Evolutionary conservation across 2,888 invertebrate species (phyloP), one percentile per base, ranked within the genome.

Genomic region (Adelognathus sp.): DNA sequence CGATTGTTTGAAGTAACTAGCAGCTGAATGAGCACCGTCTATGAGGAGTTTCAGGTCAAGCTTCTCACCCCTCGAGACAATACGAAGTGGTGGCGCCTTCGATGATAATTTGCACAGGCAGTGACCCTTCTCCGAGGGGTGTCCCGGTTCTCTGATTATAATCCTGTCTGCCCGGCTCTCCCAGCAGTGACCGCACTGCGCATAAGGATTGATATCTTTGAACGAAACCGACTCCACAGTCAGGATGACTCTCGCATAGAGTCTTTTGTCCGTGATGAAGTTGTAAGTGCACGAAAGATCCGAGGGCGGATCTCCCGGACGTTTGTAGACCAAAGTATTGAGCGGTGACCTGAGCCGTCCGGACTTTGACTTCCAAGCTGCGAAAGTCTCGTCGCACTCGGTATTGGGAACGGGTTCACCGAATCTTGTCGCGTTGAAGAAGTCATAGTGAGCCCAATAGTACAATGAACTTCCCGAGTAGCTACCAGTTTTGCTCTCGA

Each of bases 381-480:
- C 95, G 88, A 97, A 97, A 1, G 96, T 95, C 89, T 98, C 97
- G 86, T 98, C 98, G 88, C 98, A 98, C 2, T 95, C 94, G 0
- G 96, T 97, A 46, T 78, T 81, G 0, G 94, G 94, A 0, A 97
- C 96, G 0, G 96, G 95, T 81, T 96, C 96, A 0, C 98, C 98
- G 82, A 96, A 95, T 64, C 96, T 95, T 0, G 97, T 97, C 86
- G 97, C 97, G 91, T 98, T 97, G 92, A 97, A 98, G 93, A 97
- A 98, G 88, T 98, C 97, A 88, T 97, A 98, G 89, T 97, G 97
- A 0, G 97, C 97, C 97, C 97, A 97, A 90, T 97, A 98, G 92
- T 98, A 97, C 11, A 98, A 93, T 0, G 97, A 97, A n/a, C 97
- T 97, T 0, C 97, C 98, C 78, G 97, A 97, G 86, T 98, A 97